phyloP scores from a whole-genome alignment of 2,888 invertebrate species.

The Dascillus cervinus region DNA sequence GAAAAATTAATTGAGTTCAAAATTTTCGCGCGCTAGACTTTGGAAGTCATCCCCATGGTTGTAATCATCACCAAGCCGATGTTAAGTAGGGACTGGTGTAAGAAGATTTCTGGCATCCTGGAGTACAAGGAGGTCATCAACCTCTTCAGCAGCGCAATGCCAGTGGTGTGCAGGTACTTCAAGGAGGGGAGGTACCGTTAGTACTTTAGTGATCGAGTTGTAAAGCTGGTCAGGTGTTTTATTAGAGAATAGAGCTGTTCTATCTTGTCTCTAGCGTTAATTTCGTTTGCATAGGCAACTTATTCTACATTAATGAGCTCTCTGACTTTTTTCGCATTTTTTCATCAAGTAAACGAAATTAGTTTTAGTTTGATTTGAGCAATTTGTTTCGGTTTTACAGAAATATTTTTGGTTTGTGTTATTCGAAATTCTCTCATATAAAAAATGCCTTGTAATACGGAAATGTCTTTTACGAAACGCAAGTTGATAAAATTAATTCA shows the following conservation, averaged over 20 bases:
- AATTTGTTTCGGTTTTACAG: no score
- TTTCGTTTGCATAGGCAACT: background rate
- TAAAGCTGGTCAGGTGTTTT: slow-evolving; percentile 28
- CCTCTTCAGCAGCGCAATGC: slow-evolving; percentile 30
- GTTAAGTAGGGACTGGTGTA: slow-evolving; percentile 34
- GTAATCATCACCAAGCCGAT: slow-evolving; percentile 33
- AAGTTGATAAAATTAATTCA: no score
- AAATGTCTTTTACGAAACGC: no score
- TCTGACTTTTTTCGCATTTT: no score
- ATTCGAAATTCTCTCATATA: no score
- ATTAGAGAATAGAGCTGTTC: slow-evolving; percentile 3
- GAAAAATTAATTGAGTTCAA: no score
- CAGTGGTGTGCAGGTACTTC: slow-evolving; percentile 34
- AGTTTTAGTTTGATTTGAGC: no score
- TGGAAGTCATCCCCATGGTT: slow-evolving; percentile 33
- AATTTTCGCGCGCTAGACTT: slow-evolving; percentile 30
- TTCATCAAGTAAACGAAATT: no score
- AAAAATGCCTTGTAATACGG: no score
- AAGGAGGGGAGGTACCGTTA: slow-evolving; percentile 40
- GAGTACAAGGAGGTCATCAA: slow-evolving; percentile 35
- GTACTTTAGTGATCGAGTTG: slow-evolving; percentile 36
- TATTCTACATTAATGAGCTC: background rate
- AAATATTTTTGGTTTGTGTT: no score
- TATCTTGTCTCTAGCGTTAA: background rate
- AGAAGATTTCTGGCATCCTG: slow-evolving; percentile 36